These are phyloP conservation scores for Lepeophtheirus nordmannii DNA, from an alignment of 2,888 invertebrate genomes.

Conservation along the genomic window DNA sequence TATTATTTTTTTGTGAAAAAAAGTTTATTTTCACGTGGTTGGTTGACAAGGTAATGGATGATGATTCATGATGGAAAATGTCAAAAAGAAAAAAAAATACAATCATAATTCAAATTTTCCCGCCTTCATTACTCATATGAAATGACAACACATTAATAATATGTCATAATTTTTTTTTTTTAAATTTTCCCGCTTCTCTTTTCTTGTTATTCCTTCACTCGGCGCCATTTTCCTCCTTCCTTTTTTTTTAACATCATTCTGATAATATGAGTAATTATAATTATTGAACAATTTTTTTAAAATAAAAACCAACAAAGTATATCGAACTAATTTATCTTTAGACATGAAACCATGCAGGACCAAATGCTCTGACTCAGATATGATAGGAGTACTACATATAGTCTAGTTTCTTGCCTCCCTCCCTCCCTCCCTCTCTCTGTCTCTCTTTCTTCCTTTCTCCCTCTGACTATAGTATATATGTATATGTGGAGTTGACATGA, in stretches of 20 bases:
- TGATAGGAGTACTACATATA: no score
- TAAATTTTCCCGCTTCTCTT: conserved; percentile 2
- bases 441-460: neutral
- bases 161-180: neutral
- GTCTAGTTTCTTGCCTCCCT: neutral
- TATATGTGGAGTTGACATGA: neutral
- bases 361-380: no score
- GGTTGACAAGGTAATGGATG: conserved; percentile 5
- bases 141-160: conserved; percentile 7
- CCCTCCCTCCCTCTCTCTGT: neutral
- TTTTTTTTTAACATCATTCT: neutral
- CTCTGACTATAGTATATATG: neutral
- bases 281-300: no score
- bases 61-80: conserved; percentile 6
- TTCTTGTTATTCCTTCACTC: neutral
- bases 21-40: conserved; percentile 4
- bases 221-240: neutral
- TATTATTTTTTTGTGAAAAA: neutral
- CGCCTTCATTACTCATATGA: conserved; percentile 8
- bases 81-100: conserved; percentile 3
- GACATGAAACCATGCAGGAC: no score
- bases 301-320: no score
- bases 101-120: conserved; percentile 8
- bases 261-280: no score
- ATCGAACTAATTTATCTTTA: no score